A percentile compares a stretch with the other conserved stretches of the same genome.
These are phyloP conservation scores for Spermophilus dauricus DNA, from an alignment of 2,113 vertebrate genomes.

Conservation along the genomic window DNA sequence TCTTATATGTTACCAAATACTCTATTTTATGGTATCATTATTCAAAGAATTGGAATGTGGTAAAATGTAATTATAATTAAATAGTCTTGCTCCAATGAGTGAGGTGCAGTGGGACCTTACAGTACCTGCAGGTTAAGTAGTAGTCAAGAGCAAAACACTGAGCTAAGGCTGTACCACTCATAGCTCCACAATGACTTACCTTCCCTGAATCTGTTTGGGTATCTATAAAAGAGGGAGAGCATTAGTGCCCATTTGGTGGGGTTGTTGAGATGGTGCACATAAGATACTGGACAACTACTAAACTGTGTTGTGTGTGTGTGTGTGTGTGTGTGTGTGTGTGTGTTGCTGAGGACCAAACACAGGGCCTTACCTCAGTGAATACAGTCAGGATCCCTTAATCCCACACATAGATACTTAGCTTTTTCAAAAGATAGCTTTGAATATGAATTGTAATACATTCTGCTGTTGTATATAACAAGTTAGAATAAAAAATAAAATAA, in stretches of 20 bases:
- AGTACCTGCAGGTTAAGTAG: neutral
- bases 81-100: neutral
- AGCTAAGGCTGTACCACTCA: neutral
- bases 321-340: neutral
- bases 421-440: neutral
- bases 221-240: neutral
- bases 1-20: neutral
- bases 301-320: neutral
- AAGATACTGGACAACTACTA: neutral
- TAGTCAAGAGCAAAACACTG: neutral
- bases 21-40: neutral
- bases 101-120: neutral
- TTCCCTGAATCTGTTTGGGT: neutral
- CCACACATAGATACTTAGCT: neutral
- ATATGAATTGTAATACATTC: no score
- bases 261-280: neutral
- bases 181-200: neutral
- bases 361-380: neutral
- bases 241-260: neutral
- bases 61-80: neutral
- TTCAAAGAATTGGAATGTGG: conserved; percentile 27
- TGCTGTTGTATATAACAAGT: no score
- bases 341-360: neutral
- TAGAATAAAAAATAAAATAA: no score
- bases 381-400: neutral